A percentile compares a stretch with the other conserved stretches of the same genome.
phyloP scores from a whole-genome alignment of 92 coral and sea anemone genomes.

The Porites divaricata region DNA sequence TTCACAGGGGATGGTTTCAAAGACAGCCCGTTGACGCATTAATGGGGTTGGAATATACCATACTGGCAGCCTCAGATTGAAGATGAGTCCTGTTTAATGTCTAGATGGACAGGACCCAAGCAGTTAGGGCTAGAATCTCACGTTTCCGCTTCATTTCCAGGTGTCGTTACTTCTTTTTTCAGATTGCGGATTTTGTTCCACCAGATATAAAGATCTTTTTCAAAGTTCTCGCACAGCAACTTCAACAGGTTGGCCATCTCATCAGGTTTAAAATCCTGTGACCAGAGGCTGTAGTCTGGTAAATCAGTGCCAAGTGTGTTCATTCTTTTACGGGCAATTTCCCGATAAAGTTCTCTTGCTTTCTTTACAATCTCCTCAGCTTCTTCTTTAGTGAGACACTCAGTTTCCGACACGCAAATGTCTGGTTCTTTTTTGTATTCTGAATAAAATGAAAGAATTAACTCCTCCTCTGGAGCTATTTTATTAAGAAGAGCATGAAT shows the following conservation, averaged over 20 bases:
- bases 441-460: not conserved
- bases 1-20: too few species aligned
- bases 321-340: constrained; percentile 1
- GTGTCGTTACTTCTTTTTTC: not conserved
- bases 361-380: not conserved
- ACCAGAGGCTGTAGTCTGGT: constrained; percentile 9
- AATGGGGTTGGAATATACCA: too few species aligned
- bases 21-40: too few species aligned
- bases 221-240: not conserved
- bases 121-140: not conserved
- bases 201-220: not conserved
- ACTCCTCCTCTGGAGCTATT: not conserved
- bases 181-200: not conserved
- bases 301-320: not conserved
- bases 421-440: not conserved
- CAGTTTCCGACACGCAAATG: too few species aligned
- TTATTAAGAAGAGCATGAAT: not conserved
- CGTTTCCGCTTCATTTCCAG: not conserved
- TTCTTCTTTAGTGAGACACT: not conserved
- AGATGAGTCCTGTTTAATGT: too few species aligned
- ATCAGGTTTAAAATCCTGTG: not conserved
- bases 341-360: not conserved
- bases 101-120: too few species aligned
- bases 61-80: too few species aligned
- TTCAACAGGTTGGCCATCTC: not conserved